These are phyloP conservation scores for Myotis davidii DNA, from an alignment of 2,113 vertebrate genomes.

Conservation along the genomic window DNA sequence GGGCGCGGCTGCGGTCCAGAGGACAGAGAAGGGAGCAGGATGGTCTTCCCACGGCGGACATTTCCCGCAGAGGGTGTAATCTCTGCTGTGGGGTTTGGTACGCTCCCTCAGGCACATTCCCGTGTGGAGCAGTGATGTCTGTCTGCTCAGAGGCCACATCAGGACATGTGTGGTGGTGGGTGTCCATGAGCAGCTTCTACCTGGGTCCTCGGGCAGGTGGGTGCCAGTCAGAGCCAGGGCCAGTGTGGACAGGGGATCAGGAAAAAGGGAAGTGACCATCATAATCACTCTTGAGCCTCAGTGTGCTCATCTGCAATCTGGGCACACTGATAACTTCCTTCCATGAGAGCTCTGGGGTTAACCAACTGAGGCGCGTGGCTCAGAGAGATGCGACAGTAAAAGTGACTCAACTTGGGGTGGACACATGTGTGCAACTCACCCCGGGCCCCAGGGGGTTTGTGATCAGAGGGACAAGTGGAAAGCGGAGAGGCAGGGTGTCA, in stretches of 20 bases:
- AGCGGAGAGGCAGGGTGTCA: background rate
- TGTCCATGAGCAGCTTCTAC: background rate
- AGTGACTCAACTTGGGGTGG: background rate
- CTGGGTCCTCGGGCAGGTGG: background rate
- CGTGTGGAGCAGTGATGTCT: background rate
- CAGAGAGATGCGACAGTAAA: background rate
- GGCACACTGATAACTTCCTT: background rate
- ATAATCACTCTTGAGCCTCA: background rate
- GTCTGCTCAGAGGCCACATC: background rate
- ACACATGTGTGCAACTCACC: background rate
- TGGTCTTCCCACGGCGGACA: background rate
- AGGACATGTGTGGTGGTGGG: background rate
- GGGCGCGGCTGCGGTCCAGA: background rate
- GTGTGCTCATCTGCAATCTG: background rate
- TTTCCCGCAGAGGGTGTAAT: background rate
- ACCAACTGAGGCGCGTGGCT: background rate
- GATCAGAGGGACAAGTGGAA: background rate
- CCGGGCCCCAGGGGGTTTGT: background rate
- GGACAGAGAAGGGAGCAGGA: background rate
- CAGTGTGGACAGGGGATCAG: background rate
- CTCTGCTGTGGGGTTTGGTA: slow-evolving; percentile 71
- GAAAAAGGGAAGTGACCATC: background rate
- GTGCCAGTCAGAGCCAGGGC: background rate
- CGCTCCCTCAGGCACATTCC: slow-evolving; percentile 48
- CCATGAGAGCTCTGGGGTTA: background rate